These are phyloP conservation scores for Parauchenoglanis punctatus DNA, from an alignment of 2,797 vertebrate species.

Conservation along the genomic window DNA sequence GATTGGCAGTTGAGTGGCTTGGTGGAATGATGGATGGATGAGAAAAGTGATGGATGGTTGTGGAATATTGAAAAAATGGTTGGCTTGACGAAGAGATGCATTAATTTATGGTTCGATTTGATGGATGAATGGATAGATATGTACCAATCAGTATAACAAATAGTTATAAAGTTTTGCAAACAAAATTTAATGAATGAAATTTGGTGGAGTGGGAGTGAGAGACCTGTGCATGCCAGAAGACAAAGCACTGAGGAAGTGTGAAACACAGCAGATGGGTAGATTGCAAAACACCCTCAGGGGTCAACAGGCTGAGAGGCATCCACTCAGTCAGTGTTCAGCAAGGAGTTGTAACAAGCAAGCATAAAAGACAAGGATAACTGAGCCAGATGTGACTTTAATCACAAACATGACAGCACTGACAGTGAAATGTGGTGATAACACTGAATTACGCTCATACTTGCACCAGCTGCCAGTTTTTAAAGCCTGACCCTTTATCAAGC, in stretches of 20 bases:
- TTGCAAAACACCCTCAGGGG: conserved; percentile 4
- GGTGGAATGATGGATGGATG: not conserved
- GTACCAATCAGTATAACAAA: not conserved
- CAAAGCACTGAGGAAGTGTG: not conserved
- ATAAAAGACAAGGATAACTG: not conserved
- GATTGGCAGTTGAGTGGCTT: not conserved
- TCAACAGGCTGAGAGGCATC: conserved; percentile 6
- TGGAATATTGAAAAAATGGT: not conserved
- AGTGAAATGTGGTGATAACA: not conserved
- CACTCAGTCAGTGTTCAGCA: conserved; percentile 2
- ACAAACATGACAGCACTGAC: not conserved
- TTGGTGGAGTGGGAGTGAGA: not conserved
- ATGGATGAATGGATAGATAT: not conserved
- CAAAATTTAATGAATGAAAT: not conserved
- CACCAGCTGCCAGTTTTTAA: not conserved
- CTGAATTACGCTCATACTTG: not conserved
- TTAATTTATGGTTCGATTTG: not conserved
- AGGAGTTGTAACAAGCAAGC: not conserved
- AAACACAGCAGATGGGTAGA: conserved; percentile 32
- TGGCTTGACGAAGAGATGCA: not conserved
- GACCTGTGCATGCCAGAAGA: not conserved
- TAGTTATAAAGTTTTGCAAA: not conserved
- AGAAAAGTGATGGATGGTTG: not conserved
- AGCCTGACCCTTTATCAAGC: not conserved
- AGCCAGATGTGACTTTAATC: not conserved